Evolutionary conservation across 2,797 vertebrate genomes (phyloP).

Genomic region (Tympanoctomys barrerae): DNA sequence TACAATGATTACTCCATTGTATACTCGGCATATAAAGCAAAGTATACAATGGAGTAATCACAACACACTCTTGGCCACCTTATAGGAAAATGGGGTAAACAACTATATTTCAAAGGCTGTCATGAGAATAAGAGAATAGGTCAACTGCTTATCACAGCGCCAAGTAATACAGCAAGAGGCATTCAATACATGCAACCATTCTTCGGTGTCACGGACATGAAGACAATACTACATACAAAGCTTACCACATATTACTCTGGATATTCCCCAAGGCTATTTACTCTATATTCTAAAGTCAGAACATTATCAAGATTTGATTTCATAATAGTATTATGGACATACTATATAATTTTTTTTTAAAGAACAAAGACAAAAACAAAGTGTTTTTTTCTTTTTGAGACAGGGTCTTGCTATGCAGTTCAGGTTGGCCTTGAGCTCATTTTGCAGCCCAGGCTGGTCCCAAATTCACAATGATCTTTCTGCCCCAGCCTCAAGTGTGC

Average conservation of each 20-base stretch:
- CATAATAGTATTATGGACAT: neutral
- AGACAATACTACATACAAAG: neutral
- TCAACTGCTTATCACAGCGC: neutral
- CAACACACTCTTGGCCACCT: neutral
- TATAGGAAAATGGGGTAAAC: neutral
- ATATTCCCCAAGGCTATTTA: neutral
- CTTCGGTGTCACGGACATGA: neutral
- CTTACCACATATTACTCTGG: neutral
- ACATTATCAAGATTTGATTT: neutral
- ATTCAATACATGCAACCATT: neutral
- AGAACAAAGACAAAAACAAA: no score
- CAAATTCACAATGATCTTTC: no score
- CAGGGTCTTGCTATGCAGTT: no score
- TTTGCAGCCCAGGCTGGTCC: no score
- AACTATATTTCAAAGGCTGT: neutral
- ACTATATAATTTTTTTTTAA: neutral
- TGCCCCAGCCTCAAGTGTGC: no score
- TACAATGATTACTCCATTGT: no score
- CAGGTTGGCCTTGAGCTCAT: no score
- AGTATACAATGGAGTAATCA: neutral
- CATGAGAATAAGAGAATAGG: neutral
- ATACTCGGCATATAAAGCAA: neutral
- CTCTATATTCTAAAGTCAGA: neutral
- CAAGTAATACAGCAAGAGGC: neutral
- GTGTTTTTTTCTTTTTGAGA: no score